These are phyloP conservation scores for Myripristis murdjan DNA, from an alignment of 2,797 vertebrate genomes.

Conservation along the genomic window DNA sequence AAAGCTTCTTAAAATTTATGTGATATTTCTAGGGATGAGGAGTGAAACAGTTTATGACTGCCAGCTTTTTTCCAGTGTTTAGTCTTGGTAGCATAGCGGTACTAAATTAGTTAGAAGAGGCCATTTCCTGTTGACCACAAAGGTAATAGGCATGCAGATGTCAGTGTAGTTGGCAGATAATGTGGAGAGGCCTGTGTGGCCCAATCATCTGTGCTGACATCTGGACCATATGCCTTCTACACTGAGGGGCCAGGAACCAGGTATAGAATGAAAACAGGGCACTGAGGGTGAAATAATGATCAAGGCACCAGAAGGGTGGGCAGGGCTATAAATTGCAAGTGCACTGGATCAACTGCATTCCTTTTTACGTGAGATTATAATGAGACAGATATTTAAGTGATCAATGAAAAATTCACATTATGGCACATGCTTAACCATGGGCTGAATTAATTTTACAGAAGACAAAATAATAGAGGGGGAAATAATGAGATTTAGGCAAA, in stretches of 20 bases:
- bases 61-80: slow-evolving; percentile 62
- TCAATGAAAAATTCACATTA: slow-evolving; percentile 17
- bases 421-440: neutral
- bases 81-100: slow-evolving; percentile 37
- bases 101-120: slow-evolving; percentile 54
- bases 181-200: slow-evolving; percentile 35
- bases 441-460: neutral
- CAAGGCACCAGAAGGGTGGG: slow-evolving; percentile 44
- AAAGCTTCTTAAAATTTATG: slow-evolving; percentile 1
- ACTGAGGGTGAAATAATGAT: slow-evolving; percentile 21
- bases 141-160: slow-evolving; percentile 51
- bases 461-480: neutral
- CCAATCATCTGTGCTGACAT: slow-evolving; percentile 63
- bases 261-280: slow-evolving; percentile 40
- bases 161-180: slow-evolving; percentile 51
- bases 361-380: slow-evolving; percentile 15
- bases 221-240: slow-evolving; percentile 51
- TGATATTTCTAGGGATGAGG: neutral
- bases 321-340: slow-evolving; percentile 16
- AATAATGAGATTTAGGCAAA: neutral
- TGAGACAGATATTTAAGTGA: neutral
- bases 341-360: neutral
- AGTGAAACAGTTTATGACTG: slow-evolving; percentile 38
- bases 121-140: slow-evolving; percentile 50
- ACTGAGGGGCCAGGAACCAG: slow-evolving; percentile 29